These are phyloP conservation scores for Philhelius pedissequus DNA, from an alignment of 2,888 invertebrate species.

Conservation along the genomic window DNA sequence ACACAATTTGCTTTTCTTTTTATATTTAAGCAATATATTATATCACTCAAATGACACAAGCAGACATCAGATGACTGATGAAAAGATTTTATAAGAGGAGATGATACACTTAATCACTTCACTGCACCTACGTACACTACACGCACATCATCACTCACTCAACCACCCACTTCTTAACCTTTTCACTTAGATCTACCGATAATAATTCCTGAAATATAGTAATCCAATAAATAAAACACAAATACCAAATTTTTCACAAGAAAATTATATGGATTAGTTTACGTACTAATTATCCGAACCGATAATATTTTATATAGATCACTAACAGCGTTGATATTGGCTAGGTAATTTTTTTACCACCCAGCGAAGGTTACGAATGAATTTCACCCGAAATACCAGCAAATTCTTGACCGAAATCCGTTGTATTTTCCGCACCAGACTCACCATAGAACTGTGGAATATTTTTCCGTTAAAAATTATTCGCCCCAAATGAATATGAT, in stretches of 20 bases:
- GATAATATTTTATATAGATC: not conserved
- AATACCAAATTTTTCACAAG: not conserved
- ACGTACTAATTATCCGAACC: not conserved
- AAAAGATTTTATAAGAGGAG: not conserved
- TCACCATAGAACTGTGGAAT: constrained; percentile 56
- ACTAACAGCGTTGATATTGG: no score
- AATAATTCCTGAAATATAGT: not conserved
- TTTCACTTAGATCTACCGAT: not conserved
- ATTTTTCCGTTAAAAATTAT: constrained; percentile 44
- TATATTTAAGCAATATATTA: not conserved
- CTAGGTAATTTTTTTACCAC: constrained; percentile 39
- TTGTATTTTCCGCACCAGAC: constrained; percentile 59
- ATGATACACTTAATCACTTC: not conserved
- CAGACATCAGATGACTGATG: not conserved
- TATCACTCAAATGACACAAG: not conserved
- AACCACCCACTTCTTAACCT: not conserved
- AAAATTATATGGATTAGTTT: not conserved
- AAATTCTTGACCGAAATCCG: constrained; percentile 38
- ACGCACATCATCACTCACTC: not conserved
- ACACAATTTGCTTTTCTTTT: constrained; percentile 10
- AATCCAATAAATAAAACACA: not conserved
- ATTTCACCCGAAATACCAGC: constrained; percentile 14
- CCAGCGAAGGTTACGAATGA: constrained; percentile 10
- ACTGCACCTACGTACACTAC: not conserved
- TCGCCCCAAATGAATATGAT: constrained; percentile 25